These are phyloP conservation scores for Zele albiditarsus DNA, from an alignment of 2,888 invertebrate genomes.

Conservation along the genomic window DNA sequence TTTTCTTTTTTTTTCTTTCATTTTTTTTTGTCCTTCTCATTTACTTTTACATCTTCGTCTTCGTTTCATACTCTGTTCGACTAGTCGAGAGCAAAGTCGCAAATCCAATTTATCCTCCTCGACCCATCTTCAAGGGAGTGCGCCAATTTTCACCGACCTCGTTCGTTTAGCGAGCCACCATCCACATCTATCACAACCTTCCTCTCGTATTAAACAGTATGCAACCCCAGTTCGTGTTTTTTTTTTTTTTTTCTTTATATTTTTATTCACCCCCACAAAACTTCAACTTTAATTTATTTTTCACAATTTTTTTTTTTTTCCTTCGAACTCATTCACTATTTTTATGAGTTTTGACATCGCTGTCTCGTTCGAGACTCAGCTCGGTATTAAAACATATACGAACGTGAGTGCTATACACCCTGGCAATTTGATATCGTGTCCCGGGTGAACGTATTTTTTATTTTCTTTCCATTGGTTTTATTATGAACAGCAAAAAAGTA, in stretches of 20 bases:
- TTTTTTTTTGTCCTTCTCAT: slow-evolving; percentile 14
- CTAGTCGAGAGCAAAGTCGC: slow-evolving; percentile 41
- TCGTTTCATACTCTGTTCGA: slow-evolving; percentile 10
- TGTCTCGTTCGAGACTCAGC: not conserved
- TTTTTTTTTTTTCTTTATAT: too few relatives aligned
- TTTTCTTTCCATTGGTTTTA: not conserved
- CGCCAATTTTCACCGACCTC: slow-evolving; percentile 42
- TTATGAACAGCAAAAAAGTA: not conserved
- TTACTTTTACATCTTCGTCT: not conserved
- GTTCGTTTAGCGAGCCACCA: slow-evolving; percentile 24
- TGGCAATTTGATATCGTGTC: slow-evolving; percentile 39
- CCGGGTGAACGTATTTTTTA: slow-evolving; percentile 37
- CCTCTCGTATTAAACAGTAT: not conserved
- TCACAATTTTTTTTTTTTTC: slow-evolving; percentile 17
- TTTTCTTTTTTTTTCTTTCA: slow-evolving; percentile 8
- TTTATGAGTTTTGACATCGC: slow-evolving; percentile 35
- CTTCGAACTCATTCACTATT: slow-evolving; percentile 38
- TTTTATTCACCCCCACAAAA: not conserved
- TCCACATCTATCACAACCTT: not conserved
- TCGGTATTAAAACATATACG: slow-evolving; percentile 36
- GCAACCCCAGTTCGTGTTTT: not conserved
- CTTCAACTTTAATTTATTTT: not conserved
- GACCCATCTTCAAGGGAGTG: slow-evolving; percentile 35
- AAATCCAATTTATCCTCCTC: slow-evolving; percentile 47
- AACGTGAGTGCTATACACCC: slow-evolving; percentile 26